These are phyloP conservation scores for Epinephelus fuscoguttatus DNA, from an alignment of 2,113 vertebrate genomes.

Conservation along the genomic window DNA sequence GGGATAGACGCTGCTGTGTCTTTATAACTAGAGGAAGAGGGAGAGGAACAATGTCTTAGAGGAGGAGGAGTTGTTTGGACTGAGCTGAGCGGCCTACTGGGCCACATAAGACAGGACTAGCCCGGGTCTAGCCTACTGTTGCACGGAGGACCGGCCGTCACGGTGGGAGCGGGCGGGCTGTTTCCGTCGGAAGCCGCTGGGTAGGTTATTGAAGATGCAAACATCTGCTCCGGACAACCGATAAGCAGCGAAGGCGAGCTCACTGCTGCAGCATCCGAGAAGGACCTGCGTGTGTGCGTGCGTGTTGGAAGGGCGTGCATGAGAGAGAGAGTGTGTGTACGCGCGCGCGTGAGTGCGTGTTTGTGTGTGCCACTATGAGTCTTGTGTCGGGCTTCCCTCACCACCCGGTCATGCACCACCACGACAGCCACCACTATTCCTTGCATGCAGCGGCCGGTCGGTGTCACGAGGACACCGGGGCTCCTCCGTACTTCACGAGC, in stretches of 20 bases:
- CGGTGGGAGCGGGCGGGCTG: background rate
- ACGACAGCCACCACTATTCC: conserved; percentile 89
- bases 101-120: background rate
- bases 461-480: conserved; percentile 95
- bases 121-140: background rate
- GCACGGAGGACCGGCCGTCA: background rate
- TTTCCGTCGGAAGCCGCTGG: background rate
- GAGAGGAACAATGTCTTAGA: conserved; percentile 35
- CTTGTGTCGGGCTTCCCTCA: conserved; percentile 96
- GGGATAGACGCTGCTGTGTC: background rate
- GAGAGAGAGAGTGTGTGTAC: conserved; percentile 13
- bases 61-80: conserved; percentile 30
- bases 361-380: conserved; percentile 87
- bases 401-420: conserved; percentile 97
- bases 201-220: conserved; percentile 38
- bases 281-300: background rate
- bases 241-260: conserved; percentile 4
- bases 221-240: conserved; percentile 5
- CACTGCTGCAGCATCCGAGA: conserved; percentile 33
- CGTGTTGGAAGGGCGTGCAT: background rate
- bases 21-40: background rate
- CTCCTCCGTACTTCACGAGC: conserved; percentile 96
- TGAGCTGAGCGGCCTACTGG: conserved; percentile 24
- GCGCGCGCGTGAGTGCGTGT: background rate
- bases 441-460: conserved; percentile 89